phyloP scores from a whole-genome alignment of 2,797 vertebrate genomes.

The Pagetopsis macropterus region DNA sequence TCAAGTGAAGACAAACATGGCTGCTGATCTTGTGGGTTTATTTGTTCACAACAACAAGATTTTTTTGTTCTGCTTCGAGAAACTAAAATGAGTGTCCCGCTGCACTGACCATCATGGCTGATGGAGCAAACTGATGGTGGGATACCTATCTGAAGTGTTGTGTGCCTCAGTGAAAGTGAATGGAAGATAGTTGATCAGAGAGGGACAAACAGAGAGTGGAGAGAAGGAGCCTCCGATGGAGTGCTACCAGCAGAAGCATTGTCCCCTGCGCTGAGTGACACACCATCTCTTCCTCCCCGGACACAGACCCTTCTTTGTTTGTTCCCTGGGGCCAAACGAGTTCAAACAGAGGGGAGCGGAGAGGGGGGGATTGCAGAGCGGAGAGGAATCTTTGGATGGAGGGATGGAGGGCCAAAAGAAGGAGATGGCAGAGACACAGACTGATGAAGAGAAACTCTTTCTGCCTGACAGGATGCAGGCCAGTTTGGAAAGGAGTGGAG shows the following conservation, averaged over 20 bases:
- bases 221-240: slow-evolving; percentile 53
- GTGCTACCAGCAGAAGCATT: slow-evolving; percentile 72
- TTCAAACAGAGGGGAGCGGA: slow-evolving; percentile 70
- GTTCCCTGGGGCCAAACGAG: slow-evolving; percentile 71
- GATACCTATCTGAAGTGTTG: slow-evolving; percentile 31
- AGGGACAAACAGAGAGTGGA: slow-evolving; percentile 37
- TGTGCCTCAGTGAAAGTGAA: slow-evolving; percentile 51
- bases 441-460: slow-evolving; percentile 41
- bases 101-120: slow-evolving; percentile 3
- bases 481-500: slow-evolving; percentile 62
- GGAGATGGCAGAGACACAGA: slow-evolving; percentile 45
- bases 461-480: slow-evolving; percentile 75
- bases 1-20: too few relatives aligned
- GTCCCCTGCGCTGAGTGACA: slow-evolving; percentile 75
- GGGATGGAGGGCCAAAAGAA: slow-evolving; percentile 31
- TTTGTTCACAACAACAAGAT: background rate
- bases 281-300: slow-evolving; percentile 78
- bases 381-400: slow-evolving; percentile 52
- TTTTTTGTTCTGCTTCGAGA: background rate
- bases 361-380: slow-evolving; percentile 20
- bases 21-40: background rate
- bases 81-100: background rate
- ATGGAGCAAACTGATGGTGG: slow-evolving; percentile 4
- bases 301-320: slow-evolving; percentile 80
- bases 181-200: slow-evolving; percentile 47